Percentiles rank a stretch among this genome's conserved stretches.
Evolutionary conservation across 1,140 invertebrate genomes (phyloP).

Genomic region (Propsilocerus akamusi): DNA sequence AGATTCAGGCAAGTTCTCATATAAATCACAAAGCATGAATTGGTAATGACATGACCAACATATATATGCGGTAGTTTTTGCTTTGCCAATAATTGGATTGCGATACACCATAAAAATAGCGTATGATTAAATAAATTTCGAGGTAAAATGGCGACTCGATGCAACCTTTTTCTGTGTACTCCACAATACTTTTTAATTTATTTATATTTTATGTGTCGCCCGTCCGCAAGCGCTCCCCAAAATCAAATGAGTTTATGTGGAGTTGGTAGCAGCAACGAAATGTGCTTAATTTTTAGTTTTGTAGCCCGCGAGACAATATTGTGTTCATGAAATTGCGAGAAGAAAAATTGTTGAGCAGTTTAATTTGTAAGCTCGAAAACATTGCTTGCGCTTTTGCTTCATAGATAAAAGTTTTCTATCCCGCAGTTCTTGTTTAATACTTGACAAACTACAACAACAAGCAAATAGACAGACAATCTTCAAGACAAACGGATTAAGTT

Average conservation of each 20-base stretch:
- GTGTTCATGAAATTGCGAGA: too few relatives aligned
- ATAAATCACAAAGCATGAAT: slow-evolving; percentile 1
- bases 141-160: not conserved
- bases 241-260: not conserved
- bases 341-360: too few relatives aligned
- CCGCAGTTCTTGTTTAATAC: too few relatives aligned
- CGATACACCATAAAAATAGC: not conserved
- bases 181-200: not conserved
- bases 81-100: slow-evolving; percentile 1
- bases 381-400: too few relatives aligned
- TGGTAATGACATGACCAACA: not conserved
- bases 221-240: not conserved
- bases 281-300: not conserved
- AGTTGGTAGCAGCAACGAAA: too few relatives aligned
- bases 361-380: too few relatives aligned
- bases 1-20: not conserved
- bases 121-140: not conserved
- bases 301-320: too few relatives aligned
- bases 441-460: too few relatives aligned
- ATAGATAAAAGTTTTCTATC: too few relatives aligned
- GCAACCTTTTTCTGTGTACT: not conserved
- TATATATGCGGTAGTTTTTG: slow-evolving; percentile 1
- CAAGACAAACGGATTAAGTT: too few relatives aligned
- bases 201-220: not conserved
- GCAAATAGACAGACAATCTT: too few relatives aligned